Evolutionary conservation across 1,140 invertebrate genomes (phyloP).

Genomic region (Limonius californicus): DNA sequence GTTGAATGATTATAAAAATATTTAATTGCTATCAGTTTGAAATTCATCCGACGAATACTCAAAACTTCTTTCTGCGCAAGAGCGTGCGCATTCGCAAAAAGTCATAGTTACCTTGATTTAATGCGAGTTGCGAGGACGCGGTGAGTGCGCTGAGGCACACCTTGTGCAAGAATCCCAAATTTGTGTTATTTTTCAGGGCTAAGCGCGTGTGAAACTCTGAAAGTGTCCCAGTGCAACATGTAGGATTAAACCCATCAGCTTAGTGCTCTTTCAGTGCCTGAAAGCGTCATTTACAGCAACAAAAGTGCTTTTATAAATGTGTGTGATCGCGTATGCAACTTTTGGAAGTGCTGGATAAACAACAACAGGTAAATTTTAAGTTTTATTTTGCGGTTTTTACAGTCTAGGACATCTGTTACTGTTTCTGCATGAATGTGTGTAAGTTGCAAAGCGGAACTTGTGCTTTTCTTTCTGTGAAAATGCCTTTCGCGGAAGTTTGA

Average conservation of each 20-base stretch:
- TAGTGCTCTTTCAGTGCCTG: not conserved
- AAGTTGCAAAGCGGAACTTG: not conserved
- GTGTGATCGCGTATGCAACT: not conserved
- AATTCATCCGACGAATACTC: not conserved
- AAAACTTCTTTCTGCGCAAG: not conserved
- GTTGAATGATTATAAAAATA: not conserved
- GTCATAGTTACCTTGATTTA: constrained; percentile 10
- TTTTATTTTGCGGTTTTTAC: not conserved
- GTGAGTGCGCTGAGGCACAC: not conserved
- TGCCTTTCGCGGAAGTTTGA: constrained; percentile 10
- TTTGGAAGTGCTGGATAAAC: constrained; percentile 7
- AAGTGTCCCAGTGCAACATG: not conserved
- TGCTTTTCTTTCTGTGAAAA: not conserved
- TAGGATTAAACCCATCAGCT: not conserved
- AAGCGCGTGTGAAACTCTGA: not conserved
- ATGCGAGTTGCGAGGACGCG: constrained; percentile 7
- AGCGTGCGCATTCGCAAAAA: not conserved
- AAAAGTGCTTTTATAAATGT: constrained; percentile 8
- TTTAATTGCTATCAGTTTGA: not conserved
- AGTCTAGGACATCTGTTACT: not conserved
- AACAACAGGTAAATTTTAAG: constrained; percentile 3
- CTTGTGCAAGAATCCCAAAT: not conserved
- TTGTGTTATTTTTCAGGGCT: not conserved
- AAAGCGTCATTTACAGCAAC: not conserved
- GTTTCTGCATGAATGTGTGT: too few species aligned